Evolutionary conservation across 2,113 vertebrate genomes (phyloP), one percentile per base, ranked within the genome.

Genomic region (Odontesthes bonariensis): DNA sequence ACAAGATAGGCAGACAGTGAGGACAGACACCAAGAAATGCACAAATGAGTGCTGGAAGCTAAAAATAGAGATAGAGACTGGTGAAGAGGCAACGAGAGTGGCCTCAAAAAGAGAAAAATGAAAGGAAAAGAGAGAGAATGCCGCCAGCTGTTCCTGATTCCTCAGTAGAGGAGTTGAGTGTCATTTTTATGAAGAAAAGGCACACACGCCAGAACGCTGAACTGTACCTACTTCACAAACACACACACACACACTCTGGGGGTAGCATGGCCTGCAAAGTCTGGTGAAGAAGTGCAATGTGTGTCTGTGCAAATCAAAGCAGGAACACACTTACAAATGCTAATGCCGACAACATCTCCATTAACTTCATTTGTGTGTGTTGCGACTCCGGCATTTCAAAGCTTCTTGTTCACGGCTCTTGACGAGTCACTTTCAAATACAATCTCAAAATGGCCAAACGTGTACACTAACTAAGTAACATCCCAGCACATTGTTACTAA

Each of bases 141-240:
- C 81, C 77, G 60, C 79, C 93, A 93, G 91, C 92, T 94, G 91
- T 88, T 92, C 72, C 89, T 62, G 67, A 89, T 92, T 93, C 83
- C 69, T 88, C 61, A 31, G 85, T 64, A 71, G 73, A 88, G 86
- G 78, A 90, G 81, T 73, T 84, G 84, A 92, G 87, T 92, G 91
- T 88, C 87, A 51, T 91, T 93, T 93, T 93, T 92, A 93, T 90
- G 79, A 91, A 92, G 89, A 78, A 77, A 89, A 92, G 79, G 51
- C 87, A 86, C 74, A 68, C 75, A 81, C 83, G 76, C 75, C 80
- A 84, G 84, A 81, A 91, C 85, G 70, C 55, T 22, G 40, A 75
- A 70, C 73, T 83, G 73, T 67, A 46, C 77, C 84, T 74, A 75
- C 86, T 90, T 81, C 65, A 27, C 66, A 16, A 66, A 65, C 53